A percentile compares a stretch with the other conserved stretches of the same genome.
Conservation (phyloP, 2,888 invertebrate genomes). For the Bellardia pandia region DNA sequence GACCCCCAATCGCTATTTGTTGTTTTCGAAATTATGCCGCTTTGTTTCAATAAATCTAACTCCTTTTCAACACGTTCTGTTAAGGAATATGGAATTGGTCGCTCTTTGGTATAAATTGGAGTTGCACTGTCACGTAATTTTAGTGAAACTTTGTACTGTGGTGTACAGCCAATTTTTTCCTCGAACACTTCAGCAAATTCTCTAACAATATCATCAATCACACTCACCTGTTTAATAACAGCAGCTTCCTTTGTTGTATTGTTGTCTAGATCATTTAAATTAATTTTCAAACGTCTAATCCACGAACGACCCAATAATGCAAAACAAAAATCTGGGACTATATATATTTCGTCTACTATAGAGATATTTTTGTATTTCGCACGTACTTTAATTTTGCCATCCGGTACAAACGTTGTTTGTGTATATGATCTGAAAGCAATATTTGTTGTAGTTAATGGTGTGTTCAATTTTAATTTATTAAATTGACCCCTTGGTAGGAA, state of each 20-base stretch:
- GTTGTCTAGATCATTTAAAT: too few species aligned
- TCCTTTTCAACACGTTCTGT: too few species aligned
- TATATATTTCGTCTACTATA: too few species aligned
- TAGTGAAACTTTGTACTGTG: slow-evolving; percentile 31
- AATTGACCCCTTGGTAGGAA: too few species aligned
- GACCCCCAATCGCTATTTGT: too few species aligned
- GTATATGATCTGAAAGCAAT: slow-evolving; percentile 28
- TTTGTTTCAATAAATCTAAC: slow-evolving; percentile 26
- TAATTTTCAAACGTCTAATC: too few species aligned
- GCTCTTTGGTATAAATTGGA: slow-evolving; percentile 41
- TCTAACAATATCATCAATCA: slow-evolving; percentile 11
- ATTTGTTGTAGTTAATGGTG: slow-evolving; percentile 13
- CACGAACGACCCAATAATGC: too few species aligned
- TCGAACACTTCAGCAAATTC: slow-evolving; percentile 36
- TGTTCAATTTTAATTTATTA: slow-evolving; percentile 18
- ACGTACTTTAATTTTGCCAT: slow-evolving; percentile 55
- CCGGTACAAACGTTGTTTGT: slow-evolving; percentile 31
- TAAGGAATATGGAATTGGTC: slow-evolving; percentile 41
- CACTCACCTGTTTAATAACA: slow-evolving; percentile 14
- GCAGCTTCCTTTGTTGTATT: slow-evolving; percentile 16
- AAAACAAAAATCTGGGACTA: too few species aligned
- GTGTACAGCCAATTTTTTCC: slow-evolving; percentile 15
- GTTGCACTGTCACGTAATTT: slow-evolving; percentile 37
- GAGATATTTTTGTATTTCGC: slow-evolving; percentile 32
- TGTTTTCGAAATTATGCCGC: slow-evolving; percentile 24